These are phyloP conservation scores for Machaerirhynchus nigripectus DNA, from an alignment of 2,113 vertebrate species.

Conservation along the genomic window DNA sequence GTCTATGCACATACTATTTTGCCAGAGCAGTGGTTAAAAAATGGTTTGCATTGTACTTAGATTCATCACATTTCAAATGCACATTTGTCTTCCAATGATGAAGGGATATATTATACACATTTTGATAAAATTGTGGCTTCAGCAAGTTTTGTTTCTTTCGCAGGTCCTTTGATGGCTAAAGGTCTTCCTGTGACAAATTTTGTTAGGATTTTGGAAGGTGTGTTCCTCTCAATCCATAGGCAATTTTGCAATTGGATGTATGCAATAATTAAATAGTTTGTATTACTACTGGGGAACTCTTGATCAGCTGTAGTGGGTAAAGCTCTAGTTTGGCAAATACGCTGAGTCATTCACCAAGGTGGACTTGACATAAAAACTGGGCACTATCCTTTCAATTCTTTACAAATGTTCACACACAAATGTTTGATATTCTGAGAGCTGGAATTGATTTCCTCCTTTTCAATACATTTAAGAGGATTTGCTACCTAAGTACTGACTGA, in stretches of 20 bases:
- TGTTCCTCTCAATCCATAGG: not conserved
- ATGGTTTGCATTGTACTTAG: not conserved
- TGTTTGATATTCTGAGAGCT: not conserved
- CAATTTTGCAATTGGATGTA: not conserved
- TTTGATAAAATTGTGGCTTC: constrained; percentile 4
- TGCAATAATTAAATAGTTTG: not conserved
- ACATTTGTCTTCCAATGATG: not conserved
- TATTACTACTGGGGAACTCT: not conserved
- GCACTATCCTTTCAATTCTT: not conserved
- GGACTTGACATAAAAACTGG: not conserved
- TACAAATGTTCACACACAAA: not conserved
- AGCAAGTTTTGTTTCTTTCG: constrained; percentile 8
- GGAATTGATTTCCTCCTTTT: not conserved
- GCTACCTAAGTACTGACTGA: not conserved
- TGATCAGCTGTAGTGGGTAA: not conserved
- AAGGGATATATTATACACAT: not conserved
- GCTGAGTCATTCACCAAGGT: not conserved
- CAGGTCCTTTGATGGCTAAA: not conserved
- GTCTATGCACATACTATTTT: constrained; percentile 21
- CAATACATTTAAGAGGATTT: not conserved
- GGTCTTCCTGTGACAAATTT: not conserved
- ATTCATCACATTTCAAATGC: constrained; percentile 19
- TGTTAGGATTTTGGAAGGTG: not conserved
- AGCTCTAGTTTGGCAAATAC: not conserved
- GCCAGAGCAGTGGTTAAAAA: constrained; percentile 9